Base-by-base conservation (phyloP, 2,888 invertebrate species). In the Mesochorus sp. region DNA sequence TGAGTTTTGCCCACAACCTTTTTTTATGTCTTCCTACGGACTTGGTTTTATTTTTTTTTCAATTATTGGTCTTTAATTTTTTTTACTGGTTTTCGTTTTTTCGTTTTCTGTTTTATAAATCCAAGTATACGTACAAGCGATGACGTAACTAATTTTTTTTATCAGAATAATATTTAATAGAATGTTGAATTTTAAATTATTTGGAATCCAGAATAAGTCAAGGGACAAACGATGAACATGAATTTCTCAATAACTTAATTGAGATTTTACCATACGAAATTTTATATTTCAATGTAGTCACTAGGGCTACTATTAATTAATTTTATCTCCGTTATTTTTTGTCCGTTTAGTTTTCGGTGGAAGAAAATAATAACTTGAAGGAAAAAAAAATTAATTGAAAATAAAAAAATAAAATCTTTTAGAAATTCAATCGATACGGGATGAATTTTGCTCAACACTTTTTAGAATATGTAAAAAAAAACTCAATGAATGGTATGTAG, bases 1-100 rank as follows among this genome's bases (percentile, higher is more conserved):
- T 82, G 83, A 81, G 80, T 72, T 84, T 80, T 77, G 80, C 62
- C 83, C 86, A 85, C 84, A 87, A 87, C 85, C 85, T 79, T 55
- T 62, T 42, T 57, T 79, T 79, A 37, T 51, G 44, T n/a, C n/a
- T n/a, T n/a, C n/a, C n/a, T n/a, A 72, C 39, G 47, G 34, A 24
- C 61, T 24, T 37, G 37, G 19, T 49, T 59, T 19, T 21, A 62
- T 51, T 12, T 47, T 53, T 53, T 49, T 57, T 57, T 19, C 10
- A 34, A 44, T 34, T 42, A 47, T 61, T 26, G n/a, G 51, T 10
- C 14, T 12, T 21, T 21, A 42, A 6, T 31, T 24, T 26, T 31
- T 67, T 61, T 57, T 53, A 62, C 12, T 61, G 62, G 57, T 17
- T 71, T 31, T 70, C 14, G n/a, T 21, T 8, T 61, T 47, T 49